phyloP scores from a whole-genome alignment of 2,888 invertebrate species.

The Aphodius sticticus region DNA sequence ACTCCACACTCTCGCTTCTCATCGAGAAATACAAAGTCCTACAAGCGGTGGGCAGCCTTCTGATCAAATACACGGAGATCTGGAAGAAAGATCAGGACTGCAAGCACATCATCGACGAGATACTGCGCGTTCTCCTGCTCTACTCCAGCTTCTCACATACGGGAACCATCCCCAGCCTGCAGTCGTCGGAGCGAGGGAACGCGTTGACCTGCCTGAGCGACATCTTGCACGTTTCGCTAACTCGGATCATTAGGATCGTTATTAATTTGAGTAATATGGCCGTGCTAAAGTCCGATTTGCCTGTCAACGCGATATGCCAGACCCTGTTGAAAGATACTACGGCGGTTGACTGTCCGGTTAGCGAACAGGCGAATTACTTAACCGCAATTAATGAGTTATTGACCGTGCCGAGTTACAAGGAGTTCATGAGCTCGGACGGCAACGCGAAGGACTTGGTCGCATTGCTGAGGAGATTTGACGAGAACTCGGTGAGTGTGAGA shows the following conservation, averaged over 20 bases:
- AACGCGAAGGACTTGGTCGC: conserved; percentile 49
- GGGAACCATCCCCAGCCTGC: conserved; percentile 51
- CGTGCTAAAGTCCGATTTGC: conserved; percentile 54
- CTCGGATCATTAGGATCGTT: conserved; percentile 54
- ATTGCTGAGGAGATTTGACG: conserved; percentile 48
- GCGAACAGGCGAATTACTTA: conserved; percentile 48
- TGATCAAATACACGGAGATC: conserved; percentile 53
- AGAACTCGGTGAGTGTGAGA: conserved; percentile 43
- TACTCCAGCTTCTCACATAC: conserved; percentile 52
- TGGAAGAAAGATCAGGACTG: conserved; percentile 51
- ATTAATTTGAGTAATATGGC: conserved; percentile 53
- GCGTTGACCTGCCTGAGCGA: conserved; percentile 51
- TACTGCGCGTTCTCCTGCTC: conserved; percentile 52
- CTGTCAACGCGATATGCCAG: conserved; percentile 49
- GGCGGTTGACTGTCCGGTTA: conserved; percentile 10
- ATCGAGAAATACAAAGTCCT: conserved; percentile 48
- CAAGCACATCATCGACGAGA: conserved; percentile 51
- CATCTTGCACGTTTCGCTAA: conserved; percentile 51
- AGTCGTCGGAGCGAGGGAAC: conserved; percentile 52
- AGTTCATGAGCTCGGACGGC: conserved; percentile 46
- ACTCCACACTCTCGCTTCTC: conserved; percentile 39
- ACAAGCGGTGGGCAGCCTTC: conserved; percentile 50
- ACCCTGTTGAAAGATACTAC: conserved; percentile 26
- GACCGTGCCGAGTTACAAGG: conserved; percentile 51
- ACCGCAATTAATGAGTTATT: conserved; percentile 53